phyloP scores from a whole-genome alignment of 2,888 invertebrate species.

The Apotomis turbidana region DNA sequence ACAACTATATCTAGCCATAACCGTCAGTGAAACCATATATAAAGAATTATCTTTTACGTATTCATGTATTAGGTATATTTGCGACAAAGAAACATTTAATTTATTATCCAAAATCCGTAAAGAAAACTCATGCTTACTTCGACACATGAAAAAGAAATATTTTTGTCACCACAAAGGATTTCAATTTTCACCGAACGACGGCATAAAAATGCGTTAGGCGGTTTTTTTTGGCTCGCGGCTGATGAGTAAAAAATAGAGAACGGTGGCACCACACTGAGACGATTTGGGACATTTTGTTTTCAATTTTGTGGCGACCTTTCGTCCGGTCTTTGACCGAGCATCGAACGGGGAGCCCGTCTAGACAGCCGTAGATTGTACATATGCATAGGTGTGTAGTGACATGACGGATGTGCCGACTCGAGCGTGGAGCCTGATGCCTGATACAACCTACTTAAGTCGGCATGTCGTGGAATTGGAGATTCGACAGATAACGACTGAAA shows the following conservation, averaged over 20 bases:
- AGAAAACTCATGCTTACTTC: conserved; percentile 24
- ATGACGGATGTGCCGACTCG: conserved; percentile 16
- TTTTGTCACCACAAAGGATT: conserved; percentile 36
- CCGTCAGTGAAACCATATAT: neutral
- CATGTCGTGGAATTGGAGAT: neutral
- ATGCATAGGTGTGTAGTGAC: conserved; percentile 34
- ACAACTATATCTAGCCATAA: neutral
- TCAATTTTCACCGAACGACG: conserved; percentile 39
- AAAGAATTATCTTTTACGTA: conserved; percentile 2
- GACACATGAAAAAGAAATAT: conserved; percentile 31
- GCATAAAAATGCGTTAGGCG: conserved; percentile 39
- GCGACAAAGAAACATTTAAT: neutral
- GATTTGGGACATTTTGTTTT: conserved; percentile 66
- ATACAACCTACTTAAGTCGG: conserved; percentile 5
- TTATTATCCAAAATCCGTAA: neutral
- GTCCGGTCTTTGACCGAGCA: conserved; percentile 74
- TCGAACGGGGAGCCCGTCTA: conserved; percentile 70
- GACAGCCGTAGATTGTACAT: conserved; percentile 58
- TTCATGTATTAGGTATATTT: neutral
- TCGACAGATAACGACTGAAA: neutral
- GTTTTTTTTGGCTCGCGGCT: conserved; percentile 40
- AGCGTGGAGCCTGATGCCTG: conserved; percentile 19
- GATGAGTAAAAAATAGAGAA: conserved; percentile 51
- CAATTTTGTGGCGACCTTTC: conserved; percentile 75
- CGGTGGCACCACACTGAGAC: conserved; percentile 49